A percentile compares a stretch with the other conserved stretches of the same genome.
Conservation (phyloP, 1,140 invertebrate genomes). For the Pseudobourletiella spinata region DNA sequence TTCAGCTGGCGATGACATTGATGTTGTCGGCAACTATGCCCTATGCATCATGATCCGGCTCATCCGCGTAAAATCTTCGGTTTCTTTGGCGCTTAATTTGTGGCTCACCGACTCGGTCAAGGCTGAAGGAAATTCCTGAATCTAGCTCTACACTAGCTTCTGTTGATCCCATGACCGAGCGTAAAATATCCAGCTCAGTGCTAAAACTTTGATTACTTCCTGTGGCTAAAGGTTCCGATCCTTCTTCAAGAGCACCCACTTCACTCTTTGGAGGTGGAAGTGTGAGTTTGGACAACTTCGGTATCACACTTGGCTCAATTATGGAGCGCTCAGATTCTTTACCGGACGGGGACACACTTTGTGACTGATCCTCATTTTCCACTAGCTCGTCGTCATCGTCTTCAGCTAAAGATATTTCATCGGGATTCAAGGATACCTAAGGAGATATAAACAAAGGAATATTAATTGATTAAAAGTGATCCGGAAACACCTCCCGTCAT, state of each 20-base stretch:
- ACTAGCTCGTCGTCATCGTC: constrained; percentile 34
- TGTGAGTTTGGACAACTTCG: not conserved
- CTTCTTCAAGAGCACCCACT: not conserved
- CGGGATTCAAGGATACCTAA: constrained; percentile 31
- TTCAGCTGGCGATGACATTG: too few relatives aligned
- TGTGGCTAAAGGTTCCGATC: not conserved
- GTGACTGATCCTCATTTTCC: too few relatives aligned
- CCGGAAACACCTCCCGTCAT: too few relatives aligned
- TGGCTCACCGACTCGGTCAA: constrained; percentile 19
- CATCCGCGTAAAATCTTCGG: not conserved
- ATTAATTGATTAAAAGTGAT: constrained; percentile 22
- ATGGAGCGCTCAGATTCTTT: not conserved
- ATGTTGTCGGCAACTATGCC: too few relatives aligned
- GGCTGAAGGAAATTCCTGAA: not conserved
- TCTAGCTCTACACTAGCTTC: not conserved
- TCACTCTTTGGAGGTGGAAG: constrained; percentile 23
- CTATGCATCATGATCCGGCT: not conserved
- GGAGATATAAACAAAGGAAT: not conserved
- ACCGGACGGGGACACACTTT: too few relatives aligned
- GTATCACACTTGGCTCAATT: not conserved
- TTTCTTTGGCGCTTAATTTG: constrained; percentile 17
- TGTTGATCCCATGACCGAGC: not conserved
- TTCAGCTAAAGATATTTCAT: constrained; percentile 36
- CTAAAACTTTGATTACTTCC: not conserved
- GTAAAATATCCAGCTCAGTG: constrained; percentile 1